Evolutionary conservation across 2,797 vertebrate genomes (phyloP).

Genomic region (Platyrinchus mystaceus): DNA sequence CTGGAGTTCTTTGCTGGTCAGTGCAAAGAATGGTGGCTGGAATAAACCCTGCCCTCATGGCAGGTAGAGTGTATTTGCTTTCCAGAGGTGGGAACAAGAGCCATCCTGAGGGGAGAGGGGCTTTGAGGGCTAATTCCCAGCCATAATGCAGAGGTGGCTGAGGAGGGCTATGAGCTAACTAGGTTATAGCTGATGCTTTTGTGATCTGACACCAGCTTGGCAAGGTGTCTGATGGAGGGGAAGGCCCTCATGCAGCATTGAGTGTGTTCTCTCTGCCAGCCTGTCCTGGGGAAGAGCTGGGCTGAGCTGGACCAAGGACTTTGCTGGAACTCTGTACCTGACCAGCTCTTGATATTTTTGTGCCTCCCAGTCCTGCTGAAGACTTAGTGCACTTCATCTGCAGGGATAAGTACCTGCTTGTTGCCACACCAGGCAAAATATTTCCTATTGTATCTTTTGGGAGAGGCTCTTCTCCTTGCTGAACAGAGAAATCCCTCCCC

Average conservation of each 20-base stretch:
- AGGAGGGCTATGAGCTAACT: neutral
- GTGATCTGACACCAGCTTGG: neutral
- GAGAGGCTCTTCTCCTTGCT: neutral
- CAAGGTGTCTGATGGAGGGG: neutral
- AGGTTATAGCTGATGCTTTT: neutral
- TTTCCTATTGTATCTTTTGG: neutral
- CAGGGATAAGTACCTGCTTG: neutral
- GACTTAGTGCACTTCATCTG: neutral
- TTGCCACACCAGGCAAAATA: neutral
- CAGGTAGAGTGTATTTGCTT: neutral
- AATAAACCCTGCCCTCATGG: neutral
- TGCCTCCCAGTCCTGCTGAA: neutral
- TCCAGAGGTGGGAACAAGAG: neutral
- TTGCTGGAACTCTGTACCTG: neutral
- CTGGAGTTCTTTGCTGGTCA: neutral
- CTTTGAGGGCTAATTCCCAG: neutral
- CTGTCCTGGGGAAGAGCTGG: neutral
- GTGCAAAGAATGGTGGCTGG: neutral
- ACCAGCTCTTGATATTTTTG: neutral
- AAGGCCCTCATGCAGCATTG: accelerated
- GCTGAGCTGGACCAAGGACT: neutral
- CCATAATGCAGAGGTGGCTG: neutral
- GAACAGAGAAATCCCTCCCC: neutral
- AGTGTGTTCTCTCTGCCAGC: neutral
- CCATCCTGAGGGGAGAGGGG: neutral